Evolutionary conservation across 2,797 vertebrate genomes (phyloP), one percentile per base, ranked within the genome.

Genomic region (Podarcis siculus): DNA sequence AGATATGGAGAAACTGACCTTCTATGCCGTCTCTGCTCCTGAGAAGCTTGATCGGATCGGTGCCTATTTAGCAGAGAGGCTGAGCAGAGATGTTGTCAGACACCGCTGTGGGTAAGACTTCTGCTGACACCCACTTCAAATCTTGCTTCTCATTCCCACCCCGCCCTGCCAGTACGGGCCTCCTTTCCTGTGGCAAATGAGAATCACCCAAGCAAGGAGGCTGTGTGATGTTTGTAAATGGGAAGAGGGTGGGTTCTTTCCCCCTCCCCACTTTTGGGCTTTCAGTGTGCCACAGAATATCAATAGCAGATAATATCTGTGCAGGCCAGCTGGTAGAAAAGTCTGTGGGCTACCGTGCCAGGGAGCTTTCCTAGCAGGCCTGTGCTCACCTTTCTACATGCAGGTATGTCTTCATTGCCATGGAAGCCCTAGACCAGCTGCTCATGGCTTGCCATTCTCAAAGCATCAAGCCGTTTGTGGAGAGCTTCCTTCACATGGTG

Each of bases 401-500:
- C 94, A 99, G 98, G 85, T 98, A 99, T 6, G 99, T 99, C 93
- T 98, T 99, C 90, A 99, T 99, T 27, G 99, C 99, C 66, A 99
- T 99, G 99, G 99, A 99, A 95, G 99, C 99, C 0, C 88, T 99
- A 96, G 99, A 99, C 96, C 99, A 99, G 93, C 98, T 99, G 90
- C 97, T 99, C 27, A 99, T 99, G 98, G 99, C 99, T 8, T 99
- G 99, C 83, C 99, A 99, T 97, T 99, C 99, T 32, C 99, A 99
- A 95, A 99, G 99, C 97, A 99, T 99, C 97, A 99, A 99, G 85
- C 99, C 98, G 0, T 99, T 99, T 85, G 99, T 99, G 85, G 99
- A 99, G 95, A 99, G 99, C 86, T 99, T 99, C 95, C 98, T 99
- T 87, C 99, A 99, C 91, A 99, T 99, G 99, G 99, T 99, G 64